Evolutionary conservation across 2,888 invertebrate genomes (phyloP).

Genomic region (Xylocampa areola): DNA sequence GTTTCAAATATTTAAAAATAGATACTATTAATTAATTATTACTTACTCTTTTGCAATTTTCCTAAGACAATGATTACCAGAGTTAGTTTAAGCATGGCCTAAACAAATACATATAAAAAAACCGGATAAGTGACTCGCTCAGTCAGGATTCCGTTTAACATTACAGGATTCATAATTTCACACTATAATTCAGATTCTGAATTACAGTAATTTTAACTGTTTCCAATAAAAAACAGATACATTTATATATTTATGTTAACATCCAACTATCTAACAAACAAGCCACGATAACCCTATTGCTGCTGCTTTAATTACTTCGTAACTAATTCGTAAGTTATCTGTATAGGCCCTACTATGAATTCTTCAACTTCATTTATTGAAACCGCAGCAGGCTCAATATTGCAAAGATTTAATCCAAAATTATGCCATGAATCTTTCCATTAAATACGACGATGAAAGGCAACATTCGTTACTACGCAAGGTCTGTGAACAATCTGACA

Average conservation of each 20-base stretch:
- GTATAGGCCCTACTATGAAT: conserved; percentile 28
- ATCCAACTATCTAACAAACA: conserved; percentile 19
- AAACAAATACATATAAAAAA: too few species aligned
- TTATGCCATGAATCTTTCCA: conserved; percentile 55
- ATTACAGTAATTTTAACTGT: conserved; percentile 32
- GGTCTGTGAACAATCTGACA: conserved; percentile 54
- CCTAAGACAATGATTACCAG: too few species aligned
- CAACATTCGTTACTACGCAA: conserved; percentile 42
- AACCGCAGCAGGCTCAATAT: conserved; percentile 40
- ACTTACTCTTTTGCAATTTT: too few species aligned
- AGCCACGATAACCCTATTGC: conserved; percentile 22
- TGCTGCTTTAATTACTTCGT: conserved; percentile 31
- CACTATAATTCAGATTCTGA: too few species aligned
- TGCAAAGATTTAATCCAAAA: conserved; percentile 41
- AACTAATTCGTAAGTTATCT: conserved; percentile 49
- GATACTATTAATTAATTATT: too few species aligned
- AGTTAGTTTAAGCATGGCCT: too few species aligned
- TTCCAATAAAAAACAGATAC: conserved; percentile 30
- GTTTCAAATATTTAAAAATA: too few species aligned
- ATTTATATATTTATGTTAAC: conserved; percentile 1
- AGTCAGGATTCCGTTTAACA: too few species aligned
- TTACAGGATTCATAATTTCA: too few species aligned
- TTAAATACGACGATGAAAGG: conserved; percentile 52
- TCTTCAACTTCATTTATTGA: conserved; percentile 48
- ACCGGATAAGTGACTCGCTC: too few species aligned